Percentiles rank a stretch among this genome's conserved stretches.
Evolutionary conservation across 2,113 vertebrate species (phyloP).

Genomic region (Pelobates fuscus): DNA sequence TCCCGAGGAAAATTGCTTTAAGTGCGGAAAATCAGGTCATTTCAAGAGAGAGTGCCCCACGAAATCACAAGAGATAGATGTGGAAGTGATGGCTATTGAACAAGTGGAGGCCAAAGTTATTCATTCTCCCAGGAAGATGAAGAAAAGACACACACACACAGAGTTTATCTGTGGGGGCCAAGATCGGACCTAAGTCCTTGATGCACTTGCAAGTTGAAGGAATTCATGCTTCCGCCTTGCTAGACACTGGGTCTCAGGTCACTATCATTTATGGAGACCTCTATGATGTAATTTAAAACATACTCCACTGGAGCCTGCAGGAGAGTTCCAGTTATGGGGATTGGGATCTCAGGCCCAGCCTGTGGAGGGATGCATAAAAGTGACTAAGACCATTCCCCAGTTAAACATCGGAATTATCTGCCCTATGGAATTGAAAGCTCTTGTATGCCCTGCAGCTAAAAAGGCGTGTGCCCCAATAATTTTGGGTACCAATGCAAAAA

Average conservation of each 20-base stretch:
- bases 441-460: not conserved
- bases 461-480: constrained; percentile 4
- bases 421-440: constrained; percentile 3
- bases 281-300: no score
- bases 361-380: no score
- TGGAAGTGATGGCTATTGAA: not conserved
- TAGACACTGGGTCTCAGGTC: no score
- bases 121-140: not conserved
- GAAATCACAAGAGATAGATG: not conserved
- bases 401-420: not conserved
- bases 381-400: no score
- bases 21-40: no score
- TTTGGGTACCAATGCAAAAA: no score
- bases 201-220: not conserved
- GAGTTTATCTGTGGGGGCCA: not conserved
- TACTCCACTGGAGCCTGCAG: no score
- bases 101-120: not conserved
- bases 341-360: no score
- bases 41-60: no score
- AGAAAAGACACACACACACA: not conserved
- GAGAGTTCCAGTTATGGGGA: no score
- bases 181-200: constrained; percentile 4
- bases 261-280: no score
- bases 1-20: no score
- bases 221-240: not conserved